Evolutionary conservation across 2,888 invertebrate species (phyloP), one percentile per base, ranked within the genome.

Genomic region (Apeira syringaria): DNA sequence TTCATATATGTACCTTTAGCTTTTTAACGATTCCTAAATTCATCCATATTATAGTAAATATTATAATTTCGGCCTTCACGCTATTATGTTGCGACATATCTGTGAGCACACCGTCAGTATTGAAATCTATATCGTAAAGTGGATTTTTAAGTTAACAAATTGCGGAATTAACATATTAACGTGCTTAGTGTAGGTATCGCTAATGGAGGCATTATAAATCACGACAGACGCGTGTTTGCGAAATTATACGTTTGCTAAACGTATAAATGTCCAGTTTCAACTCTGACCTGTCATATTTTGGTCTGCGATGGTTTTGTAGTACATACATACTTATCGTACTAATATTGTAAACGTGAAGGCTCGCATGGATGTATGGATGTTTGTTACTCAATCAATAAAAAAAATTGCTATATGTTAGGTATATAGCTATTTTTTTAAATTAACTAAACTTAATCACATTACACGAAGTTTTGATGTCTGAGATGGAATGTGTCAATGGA

Each of bases 61-160:
- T 39, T 26, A 30, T 45, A 40, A 35, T 40, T 22, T 31, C 39
- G 45, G 30, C 45, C 45, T 46, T 46, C 45, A 40, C 36, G 28
- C 28, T 22, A 27, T 39, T 35, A 20, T 31, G 20, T 50, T 52
- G 37, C 47, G 51, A 45, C 39, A 48, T 29, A 37, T 39, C 30
- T 35, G 45, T 35, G 35, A 15, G 11, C 36, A 5, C 11, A 18
- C 18, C 25, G 20, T 9, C 34, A 36, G 10, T 40, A 24, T 45
- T 32, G 24, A 12, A 40, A 45, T 40, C 38, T 41, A 41, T 42
- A 51, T 46, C 36, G 45, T 49, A 43, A 47, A 45, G 29, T 44
- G 29, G 46, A 51, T 50, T 42, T 40, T 41, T 41, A 30, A 42
- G 45, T 30, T 45, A 46, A 50, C 53, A 44, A 48, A 51, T 48